phyloP scores from a whole-genome alignment of 2,113 vertebrate species.

The Pelvicachromis taeniatus region DNA sequence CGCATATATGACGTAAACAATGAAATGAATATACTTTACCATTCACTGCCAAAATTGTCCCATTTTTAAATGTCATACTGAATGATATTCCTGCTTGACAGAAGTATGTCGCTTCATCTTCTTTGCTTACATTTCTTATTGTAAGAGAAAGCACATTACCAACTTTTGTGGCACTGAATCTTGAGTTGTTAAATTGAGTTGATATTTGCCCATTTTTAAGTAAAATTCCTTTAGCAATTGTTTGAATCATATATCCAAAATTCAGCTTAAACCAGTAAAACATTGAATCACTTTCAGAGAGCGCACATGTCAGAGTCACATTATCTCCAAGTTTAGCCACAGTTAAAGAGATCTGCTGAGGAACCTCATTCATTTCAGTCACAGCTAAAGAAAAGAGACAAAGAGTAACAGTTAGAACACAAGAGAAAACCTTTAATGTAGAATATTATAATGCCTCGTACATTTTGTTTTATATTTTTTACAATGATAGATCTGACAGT shows the following conservation, averaged over 20 bases:
- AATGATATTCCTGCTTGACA: conserved; percentile 17
- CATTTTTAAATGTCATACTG: rapidly evolving
- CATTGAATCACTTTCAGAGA: rapidly evolving
- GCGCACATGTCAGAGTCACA: conserved; percentile 10
- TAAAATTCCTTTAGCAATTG: neutral
- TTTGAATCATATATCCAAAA: conserved; percentile 12
- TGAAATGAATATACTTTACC: conserved; percentile 19
- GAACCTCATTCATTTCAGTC: neutral
- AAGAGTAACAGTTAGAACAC: neutral
- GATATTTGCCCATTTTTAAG: rapidly evolving
- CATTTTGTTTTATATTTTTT: neutral
- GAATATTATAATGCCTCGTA: neutral
- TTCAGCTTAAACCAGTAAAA: conserved; percentile 27
- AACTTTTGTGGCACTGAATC: rapidly evolving
- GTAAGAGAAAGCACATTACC: neutral
- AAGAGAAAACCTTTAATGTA: neutral
- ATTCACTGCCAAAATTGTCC: conserved; percentile 13
- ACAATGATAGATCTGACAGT: neutral
- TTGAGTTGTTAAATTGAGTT: neutral
- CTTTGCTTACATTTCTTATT: conserved; percentile 39
- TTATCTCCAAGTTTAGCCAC: conserved; percentile 4
- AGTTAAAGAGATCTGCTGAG: neutral
- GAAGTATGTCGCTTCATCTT: conserved; percentile 47
- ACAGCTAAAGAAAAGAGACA: neutral
- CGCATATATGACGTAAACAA: rapidly evolving